phyloP scores from a whole-genome alignment of 2,797 vertebrate species.

The Setipinna tenuifilis region DNA sequence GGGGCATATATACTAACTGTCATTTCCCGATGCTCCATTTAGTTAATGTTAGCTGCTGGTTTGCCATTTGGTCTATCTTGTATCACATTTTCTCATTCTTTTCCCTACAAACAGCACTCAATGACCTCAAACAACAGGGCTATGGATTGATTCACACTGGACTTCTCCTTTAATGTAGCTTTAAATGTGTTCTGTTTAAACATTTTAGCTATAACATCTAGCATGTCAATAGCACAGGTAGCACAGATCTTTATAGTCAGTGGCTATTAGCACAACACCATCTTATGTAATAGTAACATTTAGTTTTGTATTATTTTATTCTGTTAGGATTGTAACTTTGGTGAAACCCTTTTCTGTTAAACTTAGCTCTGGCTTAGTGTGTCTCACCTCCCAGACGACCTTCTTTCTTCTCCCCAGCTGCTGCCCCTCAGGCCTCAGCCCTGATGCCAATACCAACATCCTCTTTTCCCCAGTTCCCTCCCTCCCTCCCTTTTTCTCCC shows the following conservation, averaged over 20 bases:
- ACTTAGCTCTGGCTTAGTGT: not conserved
- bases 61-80: too few species aligned
- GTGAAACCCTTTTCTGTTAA: not conserved
- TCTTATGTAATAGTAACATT: too few species aligned
- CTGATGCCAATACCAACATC: slow-evolving; percentile 71
- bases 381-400: slow-evolving; percentile 19
- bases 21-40: too few species aligned
- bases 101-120: too few species aligned
- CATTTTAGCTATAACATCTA: not conserved
- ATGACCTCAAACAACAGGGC: too few species aligned
- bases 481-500: slow-evolving; percentile 17
- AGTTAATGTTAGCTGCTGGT: too few species aligned
- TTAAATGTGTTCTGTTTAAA: not conserved
- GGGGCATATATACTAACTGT: too few species aligned
- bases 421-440: slow-evolving; percentile 33
- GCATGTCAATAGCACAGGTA: not conserved
- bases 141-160: too few species aligned
- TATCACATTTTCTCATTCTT: too few species aligned
- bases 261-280: not conserved
- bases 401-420: slow-evolving; percentile 51
- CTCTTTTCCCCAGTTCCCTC: slow-evolving; percentile 36
- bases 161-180: not conserved
- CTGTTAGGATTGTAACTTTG: not conserved
- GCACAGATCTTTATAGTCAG: not conserved
- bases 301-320: not conserved